Evolutionary conservation across 2,113 vertebrate species (phyloP), one percentile per base, ranked within the genome.

Genomic region (Limnothrissa miodon): DNA sequence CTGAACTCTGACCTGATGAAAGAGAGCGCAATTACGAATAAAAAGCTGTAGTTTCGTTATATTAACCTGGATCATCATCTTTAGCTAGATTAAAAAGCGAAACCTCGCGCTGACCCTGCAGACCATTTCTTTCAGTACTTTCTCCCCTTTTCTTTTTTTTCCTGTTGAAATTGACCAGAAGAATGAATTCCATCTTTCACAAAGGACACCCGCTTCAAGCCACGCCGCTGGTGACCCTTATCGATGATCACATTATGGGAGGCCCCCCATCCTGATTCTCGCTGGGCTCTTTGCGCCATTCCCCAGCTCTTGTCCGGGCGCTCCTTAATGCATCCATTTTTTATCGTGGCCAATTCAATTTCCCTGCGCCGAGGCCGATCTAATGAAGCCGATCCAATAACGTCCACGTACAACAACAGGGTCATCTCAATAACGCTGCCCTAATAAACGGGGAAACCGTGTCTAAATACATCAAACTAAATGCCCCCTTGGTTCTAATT

Each of bases 331-430:
- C 46, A 29, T 44, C 70, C 9, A 84, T 78, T 66, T 83, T 80
- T 83, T 86, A 59, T 62, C 66, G 25, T 51, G 81, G 82, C 74
- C 44, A 45, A 81, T 83, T 78, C 53, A 83, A 81, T 83, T 83
- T 81, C 53, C 51, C 74, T 59, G 46, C 80, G 8, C 66, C 39
- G 36, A 79, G 66, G 78, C 80, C 46, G 80, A 82, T 56, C 83
- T 51, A 82, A 82, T 80, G 66, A 86, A 80, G 80, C 85, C 79
- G 23, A 83, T 86, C 82, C 81, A 86, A 86, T 86, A 80, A 84
- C 51, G 51, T 44, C 79, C 4, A 45, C 80, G n/a, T 66, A 70
- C 62, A 51, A 86, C 48, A 81, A 80, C 39, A 53, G 83, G 82
- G 82, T 83, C 82, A 86, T 74, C 70, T 83, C 66, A 81, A 81